Evolutionary conservation across 2,888 invertebrate genomes (phyloP).

Genomic region (Linhomoeus sp.): DNA sequence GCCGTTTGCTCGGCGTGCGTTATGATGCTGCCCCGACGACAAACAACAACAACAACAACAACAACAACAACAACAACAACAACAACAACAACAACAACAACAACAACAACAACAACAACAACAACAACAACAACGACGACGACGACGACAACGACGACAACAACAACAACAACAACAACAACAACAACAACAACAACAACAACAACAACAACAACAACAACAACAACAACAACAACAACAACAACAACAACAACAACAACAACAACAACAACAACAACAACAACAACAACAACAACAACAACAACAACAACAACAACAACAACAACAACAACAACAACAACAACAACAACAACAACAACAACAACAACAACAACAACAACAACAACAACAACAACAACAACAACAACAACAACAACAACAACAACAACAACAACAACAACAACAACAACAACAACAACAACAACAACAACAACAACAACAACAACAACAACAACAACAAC

Average conservation of each 20-base stretch:
- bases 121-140: neutral
- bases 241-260: neutral
- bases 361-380: neutral
- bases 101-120: neutral
- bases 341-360: neutral
- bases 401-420: neutral
- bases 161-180: neutral
- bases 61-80: neutral
- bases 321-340: neutral
- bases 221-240: neutral
- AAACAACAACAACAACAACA: slow-evolving; percentile 2
- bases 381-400: neutral
- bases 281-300: neutral
- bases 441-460: neutral
- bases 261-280: neutral
- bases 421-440: neutral
- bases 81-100: neutral
- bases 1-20: too few relatives aligned
- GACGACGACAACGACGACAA: neutral
- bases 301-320: neutral
- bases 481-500: neutral
- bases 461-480: neutral
- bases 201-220: neutral
- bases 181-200: neutral
- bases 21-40: too few relatives aligned